Conservation (phyloP, 1,140 invertebrate genomes). For the Phthorimaea operculella region DNA sequence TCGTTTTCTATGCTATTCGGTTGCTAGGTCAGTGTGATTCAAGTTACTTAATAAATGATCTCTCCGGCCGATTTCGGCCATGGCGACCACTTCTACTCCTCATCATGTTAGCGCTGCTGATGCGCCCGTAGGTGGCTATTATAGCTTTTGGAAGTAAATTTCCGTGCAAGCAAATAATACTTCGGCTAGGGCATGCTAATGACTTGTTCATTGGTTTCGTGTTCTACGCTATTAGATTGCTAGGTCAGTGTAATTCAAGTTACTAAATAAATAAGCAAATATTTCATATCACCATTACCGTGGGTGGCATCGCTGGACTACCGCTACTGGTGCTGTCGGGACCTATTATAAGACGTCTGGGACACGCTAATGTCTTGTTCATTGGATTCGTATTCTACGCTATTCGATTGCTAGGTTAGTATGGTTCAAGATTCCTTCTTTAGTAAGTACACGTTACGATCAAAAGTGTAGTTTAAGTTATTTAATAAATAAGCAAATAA, state of each 20-base stretch:
- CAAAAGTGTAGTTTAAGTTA: neutral
- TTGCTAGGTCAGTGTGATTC: conserved; percentile 70
- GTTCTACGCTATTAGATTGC: conserved; percentile 79
- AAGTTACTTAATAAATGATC: too few relatives aligned
- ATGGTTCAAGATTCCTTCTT: too few relatives aligned
- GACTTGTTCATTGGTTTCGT: conserved; percentile 84
- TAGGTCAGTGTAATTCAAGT: conserved; percentile 66
- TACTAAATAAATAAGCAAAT: conserved; percentile 51
- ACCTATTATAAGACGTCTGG: conserved; percentile 80
- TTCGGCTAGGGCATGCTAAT: too few relatives aligned
- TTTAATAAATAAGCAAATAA: conserved; percentile 60
- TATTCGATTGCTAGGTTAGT: conserved; percentile 76
- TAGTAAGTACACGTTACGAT: too few relatives aligned
- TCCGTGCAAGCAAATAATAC: too few relatives aligned
- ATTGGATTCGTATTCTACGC: conserved; percentile 83
- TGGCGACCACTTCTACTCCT: too few relatives aligned
- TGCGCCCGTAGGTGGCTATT: too few relatives aligned
- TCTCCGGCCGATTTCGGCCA: too few relatives aligned
- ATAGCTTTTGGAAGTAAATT: too few relatives aligned
- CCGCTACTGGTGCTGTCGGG: conserved; percentile 82
- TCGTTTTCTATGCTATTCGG: conserved; percentile 80
- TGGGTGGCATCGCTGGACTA: conserved; percentile 81
- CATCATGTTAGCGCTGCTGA: too few relatives aligned
- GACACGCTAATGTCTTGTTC: conserved; percentile 85
- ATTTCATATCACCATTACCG: conserved; percentile 82